phyloP scores from a whole-genome alignment of 2,113 vertebrate genomes.

The Trochalopteron elliotii region DNA sequence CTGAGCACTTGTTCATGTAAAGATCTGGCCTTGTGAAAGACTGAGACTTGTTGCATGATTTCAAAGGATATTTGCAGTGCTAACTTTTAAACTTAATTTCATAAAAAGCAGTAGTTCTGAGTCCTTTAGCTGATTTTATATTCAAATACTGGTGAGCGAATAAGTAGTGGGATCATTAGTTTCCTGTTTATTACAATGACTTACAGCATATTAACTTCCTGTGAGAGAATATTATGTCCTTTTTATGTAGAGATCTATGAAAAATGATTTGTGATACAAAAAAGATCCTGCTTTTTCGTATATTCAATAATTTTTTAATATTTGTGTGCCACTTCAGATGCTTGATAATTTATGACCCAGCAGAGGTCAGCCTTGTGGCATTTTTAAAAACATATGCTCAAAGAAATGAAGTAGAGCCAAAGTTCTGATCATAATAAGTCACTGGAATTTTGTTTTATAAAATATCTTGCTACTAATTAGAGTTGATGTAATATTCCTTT shows the following conservation, averaged over 20 bases:
- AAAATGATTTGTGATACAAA: neutral
- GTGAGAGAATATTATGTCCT: neutral
- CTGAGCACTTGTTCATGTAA: neutral
- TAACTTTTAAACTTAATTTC: neutral
- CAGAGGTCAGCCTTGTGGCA: slow-evolving; percentile 59
- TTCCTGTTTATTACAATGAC: neutral
- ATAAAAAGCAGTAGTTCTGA: neutral
- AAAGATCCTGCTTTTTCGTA: neutral
- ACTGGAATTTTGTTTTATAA: neutral
- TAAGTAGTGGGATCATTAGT: neutral
- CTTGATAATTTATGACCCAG: slow-evolving; percentile 40
- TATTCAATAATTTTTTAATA: neutral
- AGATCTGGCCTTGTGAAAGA: neutral
- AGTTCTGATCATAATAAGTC: neutral
- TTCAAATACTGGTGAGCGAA: neutral
- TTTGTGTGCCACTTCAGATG: neutral
- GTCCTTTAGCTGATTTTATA: neutral
- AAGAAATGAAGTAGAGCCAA: neutral
- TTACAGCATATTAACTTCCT: neutral
- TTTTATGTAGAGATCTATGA: neutral
- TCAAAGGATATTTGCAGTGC: neutral
- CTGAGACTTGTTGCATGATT: neutral
- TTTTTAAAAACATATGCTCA: neutral
- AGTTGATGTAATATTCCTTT: neutral
- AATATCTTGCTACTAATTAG: neutral